A percentile compares a stretch with the other conserved stretches of the same genome.
Conservation (phyloP, 2,888 invertebrate genomes). For the Osmoderma eremita region DNA sequence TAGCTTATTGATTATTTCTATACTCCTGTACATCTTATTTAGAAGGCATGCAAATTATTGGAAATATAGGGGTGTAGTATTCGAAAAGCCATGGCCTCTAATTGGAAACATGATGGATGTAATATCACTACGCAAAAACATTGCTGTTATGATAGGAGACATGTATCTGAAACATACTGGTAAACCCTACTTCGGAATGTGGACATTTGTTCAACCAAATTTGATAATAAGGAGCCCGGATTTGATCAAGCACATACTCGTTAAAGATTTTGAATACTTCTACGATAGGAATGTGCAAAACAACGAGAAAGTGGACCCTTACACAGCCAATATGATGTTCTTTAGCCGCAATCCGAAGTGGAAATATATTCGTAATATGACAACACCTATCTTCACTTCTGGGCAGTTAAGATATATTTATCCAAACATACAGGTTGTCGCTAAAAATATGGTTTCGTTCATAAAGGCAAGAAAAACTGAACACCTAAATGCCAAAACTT, state of each 20-base stretch:
- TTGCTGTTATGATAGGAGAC: constrained; percentile 54
- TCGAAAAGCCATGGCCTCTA: constrained; percentile 59
- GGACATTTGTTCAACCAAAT: constrained; percentile 64
- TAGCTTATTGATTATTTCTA: not conserved
- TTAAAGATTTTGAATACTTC: constrained; percentile 65
- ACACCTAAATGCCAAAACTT: not conserved
- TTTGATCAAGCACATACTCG: constrained; percentile 63
- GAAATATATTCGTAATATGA: constrained; percentile 65
- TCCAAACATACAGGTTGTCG: constrained; percentile 61
- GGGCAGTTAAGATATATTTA: constrained; percentile 68
- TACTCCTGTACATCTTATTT: not conserved
- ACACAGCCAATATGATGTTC: constrained; percentile 61
- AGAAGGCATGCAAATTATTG: constrained; percentile 57
- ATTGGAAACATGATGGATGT: constrained; percentile 62
- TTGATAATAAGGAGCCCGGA: constrained; percentile 64
- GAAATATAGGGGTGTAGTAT: constrained; percentile 60
- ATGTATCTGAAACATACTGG: constrained; percentile 54
- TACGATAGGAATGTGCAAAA: constrained; percentile 62
- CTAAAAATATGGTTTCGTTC: constrained; percentile 44
- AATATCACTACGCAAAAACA: constrained; percentile 43
- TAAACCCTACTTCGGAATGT: constrained; percentile 64
- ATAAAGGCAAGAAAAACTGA: constrained; percentile 9
- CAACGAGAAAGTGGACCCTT: constrained; percentile 60
- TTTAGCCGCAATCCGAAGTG: constrained; percentile 65
- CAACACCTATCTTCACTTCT: constrained; percentile 67